Percentiles rank a stretch among this genome's conserved stretches.
phyloP scores from a whole-genome alignment of 2,797 vertebrate species.

The Alectoris magna region DNA sequence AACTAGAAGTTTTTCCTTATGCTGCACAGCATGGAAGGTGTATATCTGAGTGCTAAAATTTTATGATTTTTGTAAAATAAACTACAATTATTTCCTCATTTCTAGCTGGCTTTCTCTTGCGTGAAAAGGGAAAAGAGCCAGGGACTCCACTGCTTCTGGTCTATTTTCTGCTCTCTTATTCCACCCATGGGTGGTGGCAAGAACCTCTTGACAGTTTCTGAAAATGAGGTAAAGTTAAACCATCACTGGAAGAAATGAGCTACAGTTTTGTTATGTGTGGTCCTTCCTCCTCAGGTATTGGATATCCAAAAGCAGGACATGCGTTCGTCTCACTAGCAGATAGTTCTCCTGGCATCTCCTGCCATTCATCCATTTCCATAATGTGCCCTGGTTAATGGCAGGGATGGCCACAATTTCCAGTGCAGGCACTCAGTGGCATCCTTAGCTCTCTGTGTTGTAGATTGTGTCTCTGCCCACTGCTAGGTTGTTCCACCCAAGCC shows the following conservation, averaged over 20 bases:
- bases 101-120: not conserved
- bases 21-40: fast-evolving
- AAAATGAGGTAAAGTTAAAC: not conserved
- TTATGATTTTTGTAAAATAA: not conserved
- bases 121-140: not conserved
- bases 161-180: not conserved
- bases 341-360: not conserved
- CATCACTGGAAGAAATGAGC: not conserved
- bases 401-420: not conserved
- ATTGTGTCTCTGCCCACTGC: not conserved
- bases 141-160: not conserved
- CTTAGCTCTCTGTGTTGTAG: not conserved
- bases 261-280: not conserved
- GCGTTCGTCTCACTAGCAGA: not conserved
- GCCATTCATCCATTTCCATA: not conserved
- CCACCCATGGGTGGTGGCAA: not conserved
- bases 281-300: not conserved
- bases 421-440: not conserved
- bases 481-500: fast-evolving
- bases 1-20: not conserved
- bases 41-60: not conserved
- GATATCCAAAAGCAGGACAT: not conserved
- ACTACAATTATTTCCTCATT: not conserved
- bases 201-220: not conserved
- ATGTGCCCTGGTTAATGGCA: not conserved